Conservation (phyloP, 2,113 vertebrate genomes). For the Isichthys henryi region DNA sequence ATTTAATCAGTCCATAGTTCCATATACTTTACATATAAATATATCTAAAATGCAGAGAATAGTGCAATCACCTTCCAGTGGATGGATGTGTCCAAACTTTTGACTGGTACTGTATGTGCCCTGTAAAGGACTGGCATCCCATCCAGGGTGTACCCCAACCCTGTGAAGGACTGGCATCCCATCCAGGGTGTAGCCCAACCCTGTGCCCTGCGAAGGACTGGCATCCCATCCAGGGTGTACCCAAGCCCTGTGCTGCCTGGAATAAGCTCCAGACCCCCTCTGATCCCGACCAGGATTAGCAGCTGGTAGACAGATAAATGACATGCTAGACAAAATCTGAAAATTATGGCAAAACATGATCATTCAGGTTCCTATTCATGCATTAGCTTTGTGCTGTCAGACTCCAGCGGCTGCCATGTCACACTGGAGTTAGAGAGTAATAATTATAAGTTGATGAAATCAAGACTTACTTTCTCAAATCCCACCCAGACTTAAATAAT, state of each 20-base stretch:
- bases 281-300: background rate
- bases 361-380: conserved; percentile 1
- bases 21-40: background rate
- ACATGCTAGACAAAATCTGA: background rate
- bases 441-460: conserved; percentile 2
- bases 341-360: background rate
- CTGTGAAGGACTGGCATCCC: no score
- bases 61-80: no score
- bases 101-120: background rate
- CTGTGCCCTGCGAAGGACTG: no score
- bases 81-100: background rate
- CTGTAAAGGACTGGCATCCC: no score
- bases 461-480: background rate
- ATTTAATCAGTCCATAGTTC: background rate
- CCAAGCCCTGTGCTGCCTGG: background rate
- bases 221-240: background rate
- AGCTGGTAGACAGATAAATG: background rate
- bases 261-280: background rate
- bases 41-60: background rate
- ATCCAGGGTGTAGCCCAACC: no score
- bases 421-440: background rate
- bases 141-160: no score
- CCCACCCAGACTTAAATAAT: background rate
- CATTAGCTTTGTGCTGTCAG: background rate
- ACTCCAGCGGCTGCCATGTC: background rate